Percentiles rank a stretch among this genome's conserved stretches.
Evolutionary conservation across 2,113 vertebrate species (phyloP).

Genomic region (Crotalus helleri): DNA sequence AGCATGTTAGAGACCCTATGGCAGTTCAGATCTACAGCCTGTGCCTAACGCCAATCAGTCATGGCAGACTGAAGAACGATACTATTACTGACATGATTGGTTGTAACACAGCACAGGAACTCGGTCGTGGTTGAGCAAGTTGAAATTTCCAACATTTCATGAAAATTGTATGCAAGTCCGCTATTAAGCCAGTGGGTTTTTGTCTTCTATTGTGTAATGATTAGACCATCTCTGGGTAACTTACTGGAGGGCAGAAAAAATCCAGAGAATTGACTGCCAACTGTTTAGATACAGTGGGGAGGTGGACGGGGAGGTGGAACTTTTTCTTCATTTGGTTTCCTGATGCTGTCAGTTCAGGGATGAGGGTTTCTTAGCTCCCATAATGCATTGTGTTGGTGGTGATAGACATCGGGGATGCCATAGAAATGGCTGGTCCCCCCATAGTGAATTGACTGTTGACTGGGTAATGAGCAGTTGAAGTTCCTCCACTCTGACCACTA

Average conservation of each 20-base stretch:
- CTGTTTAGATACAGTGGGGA: slow-evolving; percentile 18
- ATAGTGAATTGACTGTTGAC: slow-evolving; percentile 94
- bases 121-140: background rate
- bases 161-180: slow-evolving; percentile 58
- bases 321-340: slow-evolving; percentile 74
- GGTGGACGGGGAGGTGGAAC: slow-evolving; percentile 38
- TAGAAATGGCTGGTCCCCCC: slow-evolving; percentile 91
- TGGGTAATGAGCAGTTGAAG: slow-evolving; percentile 82
- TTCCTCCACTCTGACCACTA: slow-evolving; percentile 75
- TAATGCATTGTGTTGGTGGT: slow-evolving; percentile 96
- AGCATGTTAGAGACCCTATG: background rate
- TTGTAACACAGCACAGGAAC: slow-evolving; percentile 34
- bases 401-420: slow-evolving; percentile 93
- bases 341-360: slow-evolving; percentile 55
- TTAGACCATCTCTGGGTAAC: slow-evolving; percentile 13
- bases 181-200: slow-evolving; percentile 40
- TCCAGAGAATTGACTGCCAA: slow-evolving; percentile 9
- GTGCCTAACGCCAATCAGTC: background rate
- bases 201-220: slow-evolving; percentile 38
- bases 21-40: background rate
- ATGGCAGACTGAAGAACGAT: background rate
- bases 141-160: slow-evolving; percentile 38
- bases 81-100: slow-evolving; percentile 36
- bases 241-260: background rate
- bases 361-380: slow-evolving; percentile 79